Evolutionary conservation across 2,888 invertebrate species (phyloP).

Genomic region (Brenthis daphne): DNA sequence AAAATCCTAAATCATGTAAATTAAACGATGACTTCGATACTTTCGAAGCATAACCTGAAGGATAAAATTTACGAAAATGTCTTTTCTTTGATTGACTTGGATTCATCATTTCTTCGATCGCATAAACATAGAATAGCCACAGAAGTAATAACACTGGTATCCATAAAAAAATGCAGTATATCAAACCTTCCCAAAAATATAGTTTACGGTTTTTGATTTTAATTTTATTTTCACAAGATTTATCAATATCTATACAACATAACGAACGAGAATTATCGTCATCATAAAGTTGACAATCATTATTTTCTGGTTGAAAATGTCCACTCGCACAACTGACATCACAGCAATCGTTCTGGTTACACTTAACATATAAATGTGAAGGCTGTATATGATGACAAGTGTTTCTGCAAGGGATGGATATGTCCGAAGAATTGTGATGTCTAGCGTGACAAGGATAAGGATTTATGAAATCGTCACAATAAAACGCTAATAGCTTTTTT

Average conservation of each 20-base stretch:
- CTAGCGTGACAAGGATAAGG: slow-evolving; percentile 14
- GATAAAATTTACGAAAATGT: background rate
- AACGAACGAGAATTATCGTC: slow-evolving; percentile 37
- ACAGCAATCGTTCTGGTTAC: slow-evolving; percentile 12
- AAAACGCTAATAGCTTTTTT: slow-evolving; percentile 52
- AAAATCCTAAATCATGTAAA: slow-evolving; percentile 65
- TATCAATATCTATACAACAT: slow-evolving; percentile 40
- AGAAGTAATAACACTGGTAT: slow-evolving; percentile 55
- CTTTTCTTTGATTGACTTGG: slow-evolving; percentile 13
- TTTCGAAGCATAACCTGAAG: background rate
- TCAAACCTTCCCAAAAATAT: slow-evolving; percentile 53
- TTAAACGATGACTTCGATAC: slow-evolving; percentile 44
- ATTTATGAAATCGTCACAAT: slow-evolving; percentile 46
- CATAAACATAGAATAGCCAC: slow-evolving; percentile 52
- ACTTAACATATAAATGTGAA: slow-evolving; percentile 3
- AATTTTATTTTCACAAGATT: slow-evolving; percentile 38
- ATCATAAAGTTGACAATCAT: slow-evolving; percentile 32
- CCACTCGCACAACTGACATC: slow-evolving; percentile 27
- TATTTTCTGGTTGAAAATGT: slow-evolving; percentile 16
- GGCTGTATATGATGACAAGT: slow-evolving; percentile 10
- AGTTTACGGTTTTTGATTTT: slow-evolving; percentile 41
- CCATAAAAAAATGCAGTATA: slow-evolving; percentile 60
- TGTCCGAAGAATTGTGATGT: slow-evolving; percentile 8
- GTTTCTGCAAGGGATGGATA: slow-evolving; percentile 14
- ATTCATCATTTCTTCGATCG: slow-evolving; percentile 47